phyloP scores from a whole-genome alignment of 37 sponge, comb jelly and placozoan genomes.

The Amphimedon queenslandica region DNA sequence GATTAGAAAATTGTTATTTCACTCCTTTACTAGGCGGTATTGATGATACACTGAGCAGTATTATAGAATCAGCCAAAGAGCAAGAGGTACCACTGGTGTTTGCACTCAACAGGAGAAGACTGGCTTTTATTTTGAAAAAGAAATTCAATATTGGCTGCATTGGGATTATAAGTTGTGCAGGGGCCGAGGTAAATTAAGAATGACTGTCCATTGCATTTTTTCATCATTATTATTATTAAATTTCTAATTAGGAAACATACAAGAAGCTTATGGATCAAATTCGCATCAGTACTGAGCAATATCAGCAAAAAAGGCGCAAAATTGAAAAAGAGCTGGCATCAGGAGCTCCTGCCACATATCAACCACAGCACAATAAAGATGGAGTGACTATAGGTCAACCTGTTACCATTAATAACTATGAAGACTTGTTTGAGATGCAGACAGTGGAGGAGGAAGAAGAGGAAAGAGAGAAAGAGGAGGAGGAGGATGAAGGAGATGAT shows the following conservation, averaged over 20 bases:
- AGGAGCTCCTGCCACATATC: neutral
- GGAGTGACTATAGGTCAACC: no score
- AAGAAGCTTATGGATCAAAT: slow-evolving; percentile 46
- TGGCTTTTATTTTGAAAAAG: slow-evolving; percentile 68
- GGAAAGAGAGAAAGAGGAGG: neutral
- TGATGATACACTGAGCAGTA: slow-evolving; percentile 54
- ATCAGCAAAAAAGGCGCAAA: slow-evolving; percentile 9
- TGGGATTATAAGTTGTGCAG: slow-evolving; percentile 92
- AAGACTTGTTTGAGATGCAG: neutral
- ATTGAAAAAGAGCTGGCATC: no score
- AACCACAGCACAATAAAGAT: neutral
- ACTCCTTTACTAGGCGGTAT: slow-evolving; percentile 91
- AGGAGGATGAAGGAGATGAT: neutral
- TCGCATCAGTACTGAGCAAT: slow-evolving; percentile 33
- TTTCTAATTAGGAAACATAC: slow-evolving; percentile 61
- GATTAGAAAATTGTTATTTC: no score
- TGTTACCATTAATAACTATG: neutral
- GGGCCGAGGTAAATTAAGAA: slow-evolving; percentile 88
- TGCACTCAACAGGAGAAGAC: slow-evolving; percentile 64
- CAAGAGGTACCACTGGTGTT: slow-evolving; percentile 75
- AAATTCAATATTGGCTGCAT: slow-evolving; percentile 82
- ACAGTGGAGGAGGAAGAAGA: neutral
- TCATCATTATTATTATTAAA: no score
- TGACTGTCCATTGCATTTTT: no score
- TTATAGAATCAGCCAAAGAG: slow-evolving; percentile 40